Base-by-base conservation (phyloP, 1,140 invertebrate genomes). In the Choristoneura fumiferana region DNA sequence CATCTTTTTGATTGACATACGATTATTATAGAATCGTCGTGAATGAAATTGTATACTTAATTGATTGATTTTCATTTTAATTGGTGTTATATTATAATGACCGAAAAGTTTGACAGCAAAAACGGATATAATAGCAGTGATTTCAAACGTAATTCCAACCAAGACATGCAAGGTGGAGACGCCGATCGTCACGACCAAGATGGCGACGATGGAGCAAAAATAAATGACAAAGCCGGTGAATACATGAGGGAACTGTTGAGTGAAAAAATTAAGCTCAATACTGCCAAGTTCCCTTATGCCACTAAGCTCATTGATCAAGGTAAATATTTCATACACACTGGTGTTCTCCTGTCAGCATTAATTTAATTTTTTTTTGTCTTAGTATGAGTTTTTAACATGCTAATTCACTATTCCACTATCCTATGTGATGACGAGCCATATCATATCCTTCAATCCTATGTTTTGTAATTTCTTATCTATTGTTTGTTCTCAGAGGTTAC, bases 191-290 rank as follows among this genome's bases (percentile, higher is more conserved):
- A 69, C 14, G 78, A 77, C 33, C 86, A 91, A 86, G 91, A 92
- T 76, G 89, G 87, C 73, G 91, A 91, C 56, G 84, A 82, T 37
- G 88, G 76, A 22, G 67, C 81, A 8, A 82, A 87, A 73, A 62
- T 90, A 53, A 90, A 91, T 72, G 92, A 94, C 66, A 95, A 95
- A 87, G 93, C 93, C 70, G 93, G 91, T 38, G 94, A 95, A 85
- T 95, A 95, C 70, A 92, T 95, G 65, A 88, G 92, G 6, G 94
- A 95, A 68, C 88, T 95, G 12, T 78, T 96, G 37, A 92, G 92
- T 39, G 95, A 96, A 73, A 95, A 95, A 81, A 91, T 94, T 57
- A 92, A 92, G 54, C 87, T 96, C 58, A 94, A 95, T 72, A 82
- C 90, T 13, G 83, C 90, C 17, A 94, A 94, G 69, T 93, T 92